Conservation (phyloP, 1,140 invertebrate species). For the Brachionus rotundiformis region DNA sequence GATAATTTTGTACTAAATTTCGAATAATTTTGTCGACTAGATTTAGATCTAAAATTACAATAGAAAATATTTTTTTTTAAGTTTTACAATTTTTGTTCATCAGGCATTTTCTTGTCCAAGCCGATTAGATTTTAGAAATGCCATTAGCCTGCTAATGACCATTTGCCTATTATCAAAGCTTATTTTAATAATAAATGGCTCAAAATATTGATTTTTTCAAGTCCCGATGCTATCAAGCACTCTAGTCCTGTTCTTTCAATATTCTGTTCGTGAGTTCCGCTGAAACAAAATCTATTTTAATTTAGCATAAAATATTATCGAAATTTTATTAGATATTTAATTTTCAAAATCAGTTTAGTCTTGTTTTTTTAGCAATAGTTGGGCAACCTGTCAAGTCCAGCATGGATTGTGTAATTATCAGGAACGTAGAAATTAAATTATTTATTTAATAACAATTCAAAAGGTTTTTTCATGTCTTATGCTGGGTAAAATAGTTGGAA, state of each 20-base stretch:
- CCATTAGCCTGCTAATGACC: not conserved
- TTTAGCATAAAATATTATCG: constrained; percentile 40
- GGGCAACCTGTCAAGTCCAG: constrained; percentile 12
- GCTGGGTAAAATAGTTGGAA: not conserved
- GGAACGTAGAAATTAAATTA: not conserved
- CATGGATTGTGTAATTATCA: not conserved
- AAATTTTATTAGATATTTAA: constrained; percentile 1
- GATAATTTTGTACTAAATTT: constrained; percentile 38
- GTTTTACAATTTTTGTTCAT: constrained; percentile 3
- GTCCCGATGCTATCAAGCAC: not conserved
- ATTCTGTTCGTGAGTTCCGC: constrained; percentile 19
- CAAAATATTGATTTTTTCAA: constrained; percentile 28
- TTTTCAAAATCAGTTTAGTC: not conserved
- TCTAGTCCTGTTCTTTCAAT: constrained; percentile 10
- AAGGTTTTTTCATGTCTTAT: no score
- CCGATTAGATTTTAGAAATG: not conserved
- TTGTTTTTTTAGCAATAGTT: constrained; percentile 6
- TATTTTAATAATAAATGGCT: constrained; percentile 36
- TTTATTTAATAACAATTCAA: not conserved
- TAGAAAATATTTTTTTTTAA: not conserved
- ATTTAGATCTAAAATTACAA: not conserved
- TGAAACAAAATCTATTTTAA: constrained; percentile 4
- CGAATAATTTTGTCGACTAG: constrained; percentile 27
- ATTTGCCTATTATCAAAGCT: constrained; percentile 19
- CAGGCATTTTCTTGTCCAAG: not conserved